These are phyloP conservation scores for Drosophila tani DNA, from an alignment of 1,140 invertebrate species.

Conservation along the genomic window DNA sequence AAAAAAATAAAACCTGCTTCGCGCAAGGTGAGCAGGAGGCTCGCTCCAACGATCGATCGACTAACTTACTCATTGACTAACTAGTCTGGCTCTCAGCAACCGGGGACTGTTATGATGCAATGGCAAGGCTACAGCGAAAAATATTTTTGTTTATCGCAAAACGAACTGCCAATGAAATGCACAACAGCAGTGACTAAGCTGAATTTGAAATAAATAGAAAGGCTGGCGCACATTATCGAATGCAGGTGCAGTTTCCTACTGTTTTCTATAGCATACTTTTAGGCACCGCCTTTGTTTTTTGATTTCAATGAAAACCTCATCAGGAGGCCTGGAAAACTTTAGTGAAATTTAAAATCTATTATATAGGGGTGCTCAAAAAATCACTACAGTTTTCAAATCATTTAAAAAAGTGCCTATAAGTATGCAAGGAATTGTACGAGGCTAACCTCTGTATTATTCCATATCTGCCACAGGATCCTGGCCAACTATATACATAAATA, in stretches of 20 bases:
- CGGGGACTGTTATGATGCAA: constrained; percentile 51
- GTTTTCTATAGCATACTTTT: neutral
- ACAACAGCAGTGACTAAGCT: constrained; percentile 15
- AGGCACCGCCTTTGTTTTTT: neutral
- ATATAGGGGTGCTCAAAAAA: too few species aligned
- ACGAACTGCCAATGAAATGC: constrained; percentile 14
- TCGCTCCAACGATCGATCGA: constrained; percentile 41
- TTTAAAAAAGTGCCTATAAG: too few species aligned
- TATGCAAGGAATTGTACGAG: too few species aligned
- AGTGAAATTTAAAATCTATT: too few species aligned
- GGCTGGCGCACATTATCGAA: neutral
- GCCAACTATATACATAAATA: too few species aligned
- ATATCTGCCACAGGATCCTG: too few species aligned
- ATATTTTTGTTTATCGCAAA: constrained; percentile 61
- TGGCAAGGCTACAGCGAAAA: constrained; percentile 51
- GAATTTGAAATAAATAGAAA: neutral
- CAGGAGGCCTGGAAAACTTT: too few species aligned
- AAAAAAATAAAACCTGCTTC: constrained; percentile 60
- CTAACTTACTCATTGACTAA: constrained; percentile 20
- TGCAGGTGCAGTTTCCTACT: neutral
- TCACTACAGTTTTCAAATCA: too few species aligned
- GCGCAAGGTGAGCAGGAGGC: constrained; percentile 63
- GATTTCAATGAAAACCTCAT: neutral
- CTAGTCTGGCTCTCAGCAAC: constrained; percentile 7
- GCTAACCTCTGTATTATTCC: too few species aligned